Percentiles rank a stretch among this genome's conserved stretches.
Evolutionary conservation across 2,888 invertebrate species (phyloP).

Genomic region (Drosophila kuntzei): DNA sequence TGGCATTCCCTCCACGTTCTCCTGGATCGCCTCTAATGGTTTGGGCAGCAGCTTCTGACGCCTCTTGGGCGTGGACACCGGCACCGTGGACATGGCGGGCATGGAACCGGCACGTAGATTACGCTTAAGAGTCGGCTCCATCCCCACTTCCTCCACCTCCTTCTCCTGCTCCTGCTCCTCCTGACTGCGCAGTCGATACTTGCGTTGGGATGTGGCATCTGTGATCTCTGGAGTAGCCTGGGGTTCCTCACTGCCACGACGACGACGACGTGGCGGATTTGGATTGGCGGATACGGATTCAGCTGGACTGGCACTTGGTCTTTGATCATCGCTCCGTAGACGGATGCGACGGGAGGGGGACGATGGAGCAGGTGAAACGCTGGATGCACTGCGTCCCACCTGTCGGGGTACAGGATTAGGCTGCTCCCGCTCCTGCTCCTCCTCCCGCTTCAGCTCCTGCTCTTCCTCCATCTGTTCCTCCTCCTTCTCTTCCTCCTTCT

Average conservation of each 20-base stretch:
- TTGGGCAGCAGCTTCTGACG: neutral
- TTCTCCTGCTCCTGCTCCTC: neutral
- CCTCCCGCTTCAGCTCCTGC: neutral
- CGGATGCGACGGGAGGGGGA: conserved; percentile 15
- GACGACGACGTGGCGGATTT: neutral
- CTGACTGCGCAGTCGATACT: neutral
- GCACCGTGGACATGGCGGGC: conserved; percentile 24
- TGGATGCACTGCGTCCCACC: conserved; percentile 1
- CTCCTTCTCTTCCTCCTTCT: conserved; percentile 5
- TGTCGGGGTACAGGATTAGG: conserved; percentile 1
- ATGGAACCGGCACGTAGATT: conserved; percentile 32
- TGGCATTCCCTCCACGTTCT: conserved; percentile 12
- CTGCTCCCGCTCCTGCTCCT: conserved; percentile 13
- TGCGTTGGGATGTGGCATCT: neutral
- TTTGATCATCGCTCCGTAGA: conserved; percentile 21
- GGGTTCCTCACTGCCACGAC: no score
- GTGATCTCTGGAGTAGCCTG: no score
- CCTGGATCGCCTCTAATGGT: conserved; percentile 24
- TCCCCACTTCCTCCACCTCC: no score
- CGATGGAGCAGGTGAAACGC: no score
- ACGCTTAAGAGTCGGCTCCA: neutral
- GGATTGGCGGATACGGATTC: neutral
- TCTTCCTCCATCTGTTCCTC: conserved; percentile 12
- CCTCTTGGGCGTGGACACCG: conserved; percentile 35
- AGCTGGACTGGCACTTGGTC: neutral